These are phyloP conservation scores for Pyrgus malvae DNA, from an alignment of 2,888 invertebrate species.

Conservation along the genomic window DNA sequence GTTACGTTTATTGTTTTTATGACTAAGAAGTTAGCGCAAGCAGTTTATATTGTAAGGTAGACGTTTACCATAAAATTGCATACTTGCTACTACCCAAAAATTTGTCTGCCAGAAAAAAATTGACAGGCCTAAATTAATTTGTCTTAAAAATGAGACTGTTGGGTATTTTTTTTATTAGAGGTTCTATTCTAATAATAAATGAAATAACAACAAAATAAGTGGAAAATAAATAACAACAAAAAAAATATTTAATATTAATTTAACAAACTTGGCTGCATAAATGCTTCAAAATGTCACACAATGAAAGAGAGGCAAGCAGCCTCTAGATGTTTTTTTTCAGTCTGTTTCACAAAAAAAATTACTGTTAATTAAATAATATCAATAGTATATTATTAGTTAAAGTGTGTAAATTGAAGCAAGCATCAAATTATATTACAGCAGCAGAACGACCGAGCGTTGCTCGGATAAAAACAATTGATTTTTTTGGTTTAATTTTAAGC, in stretches of 20 bases:
- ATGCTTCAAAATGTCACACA: slow-evolving; percentile 25
- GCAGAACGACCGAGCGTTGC: too few relatives aligned
- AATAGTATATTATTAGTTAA: slow-evolving; percentile 1
- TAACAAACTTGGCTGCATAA: slow-evolving; percentile 19
- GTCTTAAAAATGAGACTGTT: too few relatives aligned
- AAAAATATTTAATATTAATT: slow-evolving; percentile 17
- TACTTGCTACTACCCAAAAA: too few relatives aligned
- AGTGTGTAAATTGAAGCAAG: background rate
- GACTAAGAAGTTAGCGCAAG: too few relatives aligned
- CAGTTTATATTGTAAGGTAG: too few relatives aligned
- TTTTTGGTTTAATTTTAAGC: too few relatives aligned
- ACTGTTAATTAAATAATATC: background rate
- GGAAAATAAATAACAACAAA: too few relatives aligned
- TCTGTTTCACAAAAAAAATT: slow-evolving; percentile 19
- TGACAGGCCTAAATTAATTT: too few relatives aligned
- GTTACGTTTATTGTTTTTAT: background rate
- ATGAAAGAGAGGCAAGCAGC: slow-evolving; percentile 25
- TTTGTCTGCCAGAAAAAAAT: too few relatives aligned
- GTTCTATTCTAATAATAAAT: background rate
- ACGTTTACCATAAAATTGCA: too few relatives aligned
- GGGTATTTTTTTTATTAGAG: too few relatives aligned
- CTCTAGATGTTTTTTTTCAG: background rate
- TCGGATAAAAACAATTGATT: too few relatives aligned
- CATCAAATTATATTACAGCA: background rate
- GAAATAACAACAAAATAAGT: background rate